phyloP scores from a whole-genome alignment of 1,140 invertebrate species.

The Trachymyrmex cornetzi region DNA sequence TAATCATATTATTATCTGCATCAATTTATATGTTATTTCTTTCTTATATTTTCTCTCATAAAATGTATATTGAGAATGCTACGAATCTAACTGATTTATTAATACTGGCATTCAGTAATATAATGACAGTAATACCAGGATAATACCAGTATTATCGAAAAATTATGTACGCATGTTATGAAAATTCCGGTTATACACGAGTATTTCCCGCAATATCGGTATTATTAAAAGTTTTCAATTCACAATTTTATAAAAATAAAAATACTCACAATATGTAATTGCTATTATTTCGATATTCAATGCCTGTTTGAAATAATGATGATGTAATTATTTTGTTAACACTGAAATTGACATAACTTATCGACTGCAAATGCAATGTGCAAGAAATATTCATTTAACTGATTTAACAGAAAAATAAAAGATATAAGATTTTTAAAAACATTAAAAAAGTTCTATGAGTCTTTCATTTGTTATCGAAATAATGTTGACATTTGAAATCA shows the following conservation, averaged over 20 bases:
- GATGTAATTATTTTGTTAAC: background rate
- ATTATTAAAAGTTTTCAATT: background rate
- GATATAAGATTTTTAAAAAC: background rate
- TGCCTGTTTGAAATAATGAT: background rate
- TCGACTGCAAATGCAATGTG: background rate
- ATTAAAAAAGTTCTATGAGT: background rate
- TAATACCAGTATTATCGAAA: conserved; percentile 3
- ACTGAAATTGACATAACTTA: background rate
- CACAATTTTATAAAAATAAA: background rate
- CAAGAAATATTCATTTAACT: background rate
- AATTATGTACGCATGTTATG: background rate
- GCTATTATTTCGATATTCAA: conserved; percentile 8
- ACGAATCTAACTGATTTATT: conserved; percentile 2
- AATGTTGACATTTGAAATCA: conserved; percentile 58
- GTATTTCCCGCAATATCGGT: background rate
- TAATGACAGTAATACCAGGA: background rate
- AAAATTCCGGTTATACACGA: background rate
- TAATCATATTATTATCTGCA: background rate
- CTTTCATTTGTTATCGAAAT: conserved; percentile 21
- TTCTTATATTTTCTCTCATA: background rate
- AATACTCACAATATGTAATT: background rate
- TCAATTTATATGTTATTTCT: background rate
- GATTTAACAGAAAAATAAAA: background rate
- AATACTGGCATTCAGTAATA: conserved; percentile 9
- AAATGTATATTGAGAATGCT: conserved; percentile 3